Evolutionary conservation across 2,888 invertebrate genomes (phyloP).

Genomic region (Cosmorhoe ocellata): DNA sequence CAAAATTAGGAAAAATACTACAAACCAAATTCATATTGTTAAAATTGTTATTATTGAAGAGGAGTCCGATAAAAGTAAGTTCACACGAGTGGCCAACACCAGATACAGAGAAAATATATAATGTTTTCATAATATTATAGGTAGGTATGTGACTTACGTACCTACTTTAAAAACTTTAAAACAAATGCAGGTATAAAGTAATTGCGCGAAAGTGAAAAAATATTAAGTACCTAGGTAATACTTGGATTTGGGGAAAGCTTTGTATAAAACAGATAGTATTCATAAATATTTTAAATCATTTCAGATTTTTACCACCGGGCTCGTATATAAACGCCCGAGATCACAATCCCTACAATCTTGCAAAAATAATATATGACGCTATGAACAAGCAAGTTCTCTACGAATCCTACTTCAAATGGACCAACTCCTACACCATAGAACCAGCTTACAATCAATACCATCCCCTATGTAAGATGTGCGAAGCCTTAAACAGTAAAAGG

Average conservation of each 20-base stretch:
- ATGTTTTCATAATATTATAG: too few relatives aligned
- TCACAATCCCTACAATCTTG: slow-evolving; percentile 55
- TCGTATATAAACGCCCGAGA: slow-evolving; percentile 58
- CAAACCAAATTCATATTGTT: too few relatives aligned
- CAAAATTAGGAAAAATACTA: neutral
- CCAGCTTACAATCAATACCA: slow-evolving; percentile 31
- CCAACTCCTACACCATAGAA: slow-evolving; percentile 50
- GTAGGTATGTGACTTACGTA: too few relatives aligned
- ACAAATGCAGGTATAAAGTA: too few relatives aligned
- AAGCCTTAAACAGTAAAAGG: slow-evolving; percentile 40
- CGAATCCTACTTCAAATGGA: slow-evolving; percentile 57
- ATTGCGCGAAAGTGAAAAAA: too few relatives aligned
- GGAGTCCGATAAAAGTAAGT: too few relatives aligned
- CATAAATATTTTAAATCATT: neutral
- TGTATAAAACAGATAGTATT: too few relatives aligned
- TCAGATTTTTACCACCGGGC: slow-evolving; percentile 57
- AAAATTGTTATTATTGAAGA: neutral
- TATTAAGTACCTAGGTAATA: too few relatives aligned
- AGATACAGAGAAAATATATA: too few relatives aligned
- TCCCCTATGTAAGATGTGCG: slow-evolving; percentile 56
- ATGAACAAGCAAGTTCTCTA: slow-evolving; percentile 40
- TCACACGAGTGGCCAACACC: too few relatives aligned
- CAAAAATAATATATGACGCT: slow-evolving; percentile 46
- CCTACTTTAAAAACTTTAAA: too few relatives aligned
- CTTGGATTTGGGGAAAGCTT: too few relatives aligned